phyloP scores from a whole-genome alignment of 2,888 invertebrate genomes.

The Ormia ochracea region DNA sequence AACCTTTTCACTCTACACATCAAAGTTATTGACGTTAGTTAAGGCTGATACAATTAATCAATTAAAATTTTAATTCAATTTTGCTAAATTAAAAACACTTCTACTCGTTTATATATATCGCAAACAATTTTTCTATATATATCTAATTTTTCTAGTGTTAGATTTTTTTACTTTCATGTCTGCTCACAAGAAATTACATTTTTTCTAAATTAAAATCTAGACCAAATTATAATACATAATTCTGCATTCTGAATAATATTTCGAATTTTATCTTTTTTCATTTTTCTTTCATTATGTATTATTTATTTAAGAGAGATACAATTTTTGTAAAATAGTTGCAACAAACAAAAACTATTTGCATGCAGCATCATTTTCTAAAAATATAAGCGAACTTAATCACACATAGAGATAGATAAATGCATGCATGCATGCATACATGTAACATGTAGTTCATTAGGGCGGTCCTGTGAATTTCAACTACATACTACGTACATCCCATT shows the following conservation, averaged over 20 bases:
- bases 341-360: slow-evolving; percentile 41
- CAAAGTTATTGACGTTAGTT: too few relatives aligned
- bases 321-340: slow-evolving; percentile 10
- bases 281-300: neutral
- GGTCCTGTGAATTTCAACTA: too few relatives aligned
- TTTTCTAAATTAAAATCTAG: slow-evolving; percentile 47
- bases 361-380: slow-evolving; percentile 58
- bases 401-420: too few relatives aligned
- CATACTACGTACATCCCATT: too few relatives aligned
- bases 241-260: slow-evolving; percentile 41
- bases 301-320: slow-evolving; percentile 20
- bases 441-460: too few relatives aligned
- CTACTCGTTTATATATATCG: too few relatives aligned
- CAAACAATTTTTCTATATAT: too few relatives aligned
- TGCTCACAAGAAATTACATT: neutral
- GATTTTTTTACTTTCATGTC: slow-evolving; percentile 1
- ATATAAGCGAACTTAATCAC: too few relatives aligned
- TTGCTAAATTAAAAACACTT: too few relatives aligned
- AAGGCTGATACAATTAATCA: too few relatives aligned
- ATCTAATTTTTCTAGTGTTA: neutral
- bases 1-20: too few relatives aligned
- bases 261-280: neutral
- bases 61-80: too few relatives aligned
- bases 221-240: slow-evolving; percentile 43
- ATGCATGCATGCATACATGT: neutral